Evolutionary conservation across 2,113 vertebrate genomes (phyloP).

Genomic region (Rhinolophus sinicus): DNA sequence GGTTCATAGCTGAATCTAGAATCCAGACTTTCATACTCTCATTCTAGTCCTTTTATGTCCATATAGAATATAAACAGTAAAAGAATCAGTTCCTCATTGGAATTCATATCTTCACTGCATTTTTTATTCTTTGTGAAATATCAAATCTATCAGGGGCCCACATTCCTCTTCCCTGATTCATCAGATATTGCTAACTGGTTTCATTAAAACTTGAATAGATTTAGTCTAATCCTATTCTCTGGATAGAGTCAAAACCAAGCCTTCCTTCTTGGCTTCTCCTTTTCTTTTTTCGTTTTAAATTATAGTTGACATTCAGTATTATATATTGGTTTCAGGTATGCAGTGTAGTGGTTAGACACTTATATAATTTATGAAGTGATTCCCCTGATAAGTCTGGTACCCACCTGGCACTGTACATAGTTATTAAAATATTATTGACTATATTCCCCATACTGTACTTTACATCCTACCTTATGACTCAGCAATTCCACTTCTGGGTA

Average conservation of each 20-base stretch:
- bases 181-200: not conserved
- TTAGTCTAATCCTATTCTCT: not conserved
- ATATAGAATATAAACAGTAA: not conserved
- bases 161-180: not conserved
- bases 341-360: too few relatives aligned
- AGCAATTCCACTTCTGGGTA: too few relatives aligned
- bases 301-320: too few relatives aligned
- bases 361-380: too few relatives aligned
- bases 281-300: not conserved
- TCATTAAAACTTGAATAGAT: not conserved
- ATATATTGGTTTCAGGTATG: too few relatives aligned
- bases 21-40: not conserved
- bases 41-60: not conserved
- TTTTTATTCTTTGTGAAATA: not conserved
- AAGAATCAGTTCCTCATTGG: not conserved
- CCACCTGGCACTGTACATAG: too few relatives aligned
- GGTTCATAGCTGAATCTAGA: not conserved
- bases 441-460: too few relatives aligned
- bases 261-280: not conserved
- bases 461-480: too few relatives aligned
- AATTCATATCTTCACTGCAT: not conserved
- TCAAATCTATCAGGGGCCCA: not conserved
- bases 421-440: too few relatives aligned
- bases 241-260: not conserved
- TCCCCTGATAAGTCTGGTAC: too few relatives aligned